Evolutionary conservation across 2,888 invertebrate genomes (phyloP).

Genomic region (Rhyacophila evoluta): DNA sequence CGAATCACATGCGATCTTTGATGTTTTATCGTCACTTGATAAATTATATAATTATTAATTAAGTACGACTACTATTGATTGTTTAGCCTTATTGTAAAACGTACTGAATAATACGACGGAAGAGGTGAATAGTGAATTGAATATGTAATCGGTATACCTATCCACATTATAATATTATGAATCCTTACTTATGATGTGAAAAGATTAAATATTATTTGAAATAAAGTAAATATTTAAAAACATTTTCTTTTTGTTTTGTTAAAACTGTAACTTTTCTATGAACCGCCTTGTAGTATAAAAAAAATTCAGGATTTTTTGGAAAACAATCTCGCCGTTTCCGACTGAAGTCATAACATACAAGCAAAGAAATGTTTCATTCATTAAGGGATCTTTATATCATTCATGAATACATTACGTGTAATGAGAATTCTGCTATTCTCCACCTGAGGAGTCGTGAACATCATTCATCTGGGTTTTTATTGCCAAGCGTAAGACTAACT

Average conservation of each 20-base stretch:
- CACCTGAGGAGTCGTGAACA: too few relatives aligned
- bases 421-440: too few relatives aligned
- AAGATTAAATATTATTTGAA: background rate
- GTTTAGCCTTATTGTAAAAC: constrained; percentile 25
- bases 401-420: too few relatives aligned
- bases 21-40: background rate
- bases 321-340: too few relatives aligned
- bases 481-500: too few relatives aligned
- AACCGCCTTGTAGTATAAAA: too few relatives aligned
- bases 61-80: background rate
- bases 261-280: too few relatives aligned
- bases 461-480: too few relatives aligned
- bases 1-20: constrained; percentile 4
- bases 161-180: constrained; percentile 16
- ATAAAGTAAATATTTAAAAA: constrained; percentile 22
- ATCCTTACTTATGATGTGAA: constrained; percentile 24
- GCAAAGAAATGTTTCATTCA: too few relatives aligned
- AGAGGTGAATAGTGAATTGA: constrained; percentile 16
- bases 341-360: too few relatives aligned
- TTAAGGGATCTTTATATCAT: too few relatives aligned
- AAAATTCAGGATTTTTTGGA: too few relatives aligned
- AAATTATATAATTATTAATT: background rate
- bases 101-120: background rate
- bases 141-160: constrained; percentile 10
- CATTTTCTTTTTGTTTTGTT: background rate